These are phyloP conservation scores for Chaetodon trifascialis DNA, from an alignment of 2,113 vertebrate species.

Conservation along the genomic window DNA sequence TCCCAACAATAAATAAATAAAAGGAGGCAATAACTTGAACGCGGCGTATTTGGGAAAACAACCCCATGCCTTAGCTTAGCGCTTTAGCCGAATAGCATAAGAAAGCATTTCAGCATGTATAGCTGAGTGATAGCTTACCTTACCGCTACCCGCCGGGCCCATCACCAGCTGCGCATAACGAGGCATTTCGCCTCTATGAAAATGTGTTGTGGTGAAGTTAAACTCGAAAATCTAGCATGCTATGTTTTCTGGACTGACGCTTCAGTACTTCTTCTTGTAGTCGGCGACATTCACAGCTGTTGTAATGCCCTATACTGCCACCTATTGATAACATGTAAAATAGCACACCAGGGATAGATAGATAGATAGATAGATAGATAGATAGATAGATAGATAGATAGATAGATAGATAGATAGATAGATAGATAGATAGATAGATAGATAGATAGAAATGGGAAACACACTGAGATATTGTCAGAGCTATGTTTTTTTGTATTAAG, in stretches of 20 bases:
- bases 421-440: no score
- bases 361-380: no score
- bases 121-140: slow-evolving; percentile 80
- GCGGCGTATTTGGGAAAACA: neutral
- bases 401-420: no score
- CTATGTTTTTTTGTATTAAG: no score
- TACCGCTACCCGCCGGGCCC: slow-evolving; percentile 97
- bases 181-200: slow-evolving; percentile 85
- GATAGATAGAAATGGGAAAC: no score
- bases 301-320: slow-evolving; percentile 7
- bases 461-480: no score
- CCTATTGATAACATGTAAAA: neutral
- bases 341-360: no score
- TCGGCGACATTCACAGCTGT: accelerated
- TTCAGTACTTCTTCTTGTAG: neutral
- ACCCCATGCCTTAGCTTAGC: slow-evolving; percentile 38
- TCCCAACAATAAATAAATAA: neutral
- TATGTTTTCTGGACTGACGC: neutral
- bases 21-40: accelerated
- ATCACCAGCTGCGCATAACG: slow-evolving; percentile 96
- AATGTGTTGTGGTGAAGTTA: neutral
- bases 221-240: neutral
- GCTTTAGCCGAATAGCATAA: slow-evolving; percentile 36
- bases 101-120: neutral
- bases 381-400: no score